phyloP scores from a whole-genome alignment of 2,888 invertebrate species.

The Nasonovia ribisnigri region DNA sequence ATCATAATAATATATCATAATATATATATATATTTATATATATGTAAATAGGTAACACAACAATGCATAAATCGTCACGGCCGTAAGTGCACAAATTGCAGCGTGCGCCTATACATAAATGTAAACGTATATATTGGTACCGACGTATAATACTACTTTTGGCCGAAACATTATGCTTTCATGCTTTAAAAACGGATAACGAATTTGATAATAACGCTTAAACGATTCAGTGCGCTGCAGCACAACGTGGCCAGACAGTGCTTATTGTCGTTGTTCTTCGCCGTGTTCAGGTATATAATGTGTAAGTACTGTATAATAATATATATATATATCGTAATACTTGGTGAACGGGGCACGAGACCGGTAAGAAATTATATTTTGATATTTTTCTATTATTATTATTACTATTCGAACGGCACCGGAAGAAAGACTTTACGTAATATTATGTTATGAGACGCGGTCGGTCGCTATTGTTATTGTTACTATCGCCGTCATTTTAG shows the following conservation, averaged over 20 bases:
- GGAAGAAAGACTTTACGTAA: neutral
- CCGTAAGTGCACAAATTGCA: neutral
- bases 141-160: neutral
- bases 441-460: neutral
- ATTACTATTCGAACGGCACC: neutral
- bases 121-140: neutral
- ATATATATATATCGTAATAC: neutral
- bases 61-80: neutral
- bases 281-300: neutral
- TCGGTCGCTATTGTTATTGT: constrained; percentile 1
- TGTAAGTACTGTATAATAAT: neutral
- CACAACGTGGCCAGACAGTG: neutral
- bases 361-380: neutral
- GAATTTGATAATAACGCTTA: neutral
- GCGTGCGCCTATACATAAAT: neutral
- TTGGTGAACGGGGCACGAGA: neutral
- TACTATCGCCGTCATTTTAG: neutral
- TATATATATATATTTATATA: too few species aligned
- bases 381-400: neutral
- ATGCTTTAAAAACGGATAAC: neutral
- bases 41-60: neutral
- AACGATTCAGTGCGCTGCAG: constrained; percentile 14
- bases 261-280: neutral
- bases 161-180: neutral
- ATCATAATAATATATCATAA: neutral